A percentile compares a stretch with the other conserved stretches of the same genome.
Evolutionary conservation across 2,888 invertebrate genomes (phyloP).

Genomic region (Coremacera marginata): DNA sequence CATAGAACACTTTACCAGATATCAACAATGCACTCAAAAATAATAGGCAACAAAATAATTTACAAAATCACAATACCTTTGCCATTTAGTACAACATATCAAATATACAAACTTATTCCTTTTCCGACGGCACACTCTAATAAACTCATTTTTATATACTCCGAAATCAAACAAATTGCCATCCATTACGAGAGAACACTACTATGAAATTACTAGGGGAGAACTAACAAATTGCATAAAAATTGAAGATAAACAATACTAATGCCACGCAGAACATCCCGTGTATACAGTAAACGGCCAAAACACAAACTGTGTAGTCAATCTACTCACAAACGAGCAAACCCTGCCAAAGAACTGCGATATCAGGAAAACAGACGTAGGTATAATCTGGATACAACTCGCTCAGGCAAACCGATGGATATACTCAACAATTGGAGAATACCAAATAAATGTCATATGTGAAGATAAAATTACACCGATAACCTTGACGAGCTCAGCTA

Average conservation of each 20-base stretch:
- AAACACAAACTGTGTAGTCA: neutral
- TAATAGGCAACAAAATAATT: neutral
- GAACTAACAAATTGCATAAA: neutral
- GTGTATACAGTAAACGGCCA: neutral
- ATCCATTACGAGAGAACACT: neutral
- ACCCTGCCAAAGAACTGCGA: neutral
- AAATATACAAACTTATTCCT: neutral
- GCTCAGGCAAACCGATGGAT: neutral
- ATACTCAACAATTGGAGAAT: neutral
- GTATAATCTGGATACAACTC: neutral
- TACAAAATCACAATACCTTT: neutral
- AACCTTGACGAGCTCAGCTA: neutral
- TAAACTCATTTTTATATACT: too few relatives aligned
- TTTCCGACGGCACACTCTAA: neutral
- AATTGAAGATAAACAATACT: neutral
- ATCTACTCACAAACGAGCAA: neutral
- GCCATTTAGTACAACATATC: neutral
- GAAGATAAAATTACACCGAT: neutral
- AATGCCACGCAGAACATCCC: neutral
- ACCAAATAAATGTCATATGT: neutral
- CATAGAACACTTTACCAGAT: neutral
- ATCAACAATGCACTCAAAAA: neutral
- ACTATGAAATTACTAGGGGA: neutral
- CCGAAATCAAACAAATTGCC: too few relatives aligned
- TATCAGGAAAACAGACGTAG: neutral